A percentile compares a stretch with the other conserved stretches of the same genome.
Evolutionary conservation across 2,797 vertebrate species (phyloP).

Genomic region (Pseudochromis fuscus): DNA sequence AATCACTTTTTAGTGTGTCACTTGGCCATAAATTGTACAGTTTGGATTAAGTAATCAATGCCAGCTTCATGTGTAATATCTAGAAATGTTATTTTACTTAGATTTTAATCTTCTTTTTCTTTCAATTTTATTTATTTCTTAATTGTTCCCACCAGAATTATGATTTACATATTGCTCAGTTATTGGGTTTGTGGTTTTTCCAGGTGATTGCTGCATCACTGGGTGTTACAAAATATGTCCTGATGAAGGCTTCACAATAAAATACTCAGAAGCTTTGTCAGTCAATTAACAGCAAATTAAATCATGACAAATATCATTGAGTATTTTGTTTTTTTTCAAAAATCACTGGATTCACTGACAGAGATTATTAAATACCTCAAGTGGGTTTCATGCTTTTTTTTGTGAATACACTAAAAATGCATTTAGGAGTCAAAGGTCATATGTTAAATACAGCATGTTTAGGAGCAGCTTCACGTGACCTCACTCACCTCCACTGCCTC

Average conservation of each 20-base stretch:
- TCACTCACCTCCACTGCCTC: neutral
- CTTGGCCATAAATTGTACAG: too few relatives aligned
- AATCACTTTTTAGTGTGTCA: too few relatives aligned
- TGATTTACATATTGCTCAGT: neutral
- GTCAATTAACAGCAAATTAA: neutral
- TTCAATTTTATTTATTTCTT: neutral
- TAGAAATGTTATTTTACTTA: too few relatives aligned
- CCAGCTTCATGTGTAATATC: too few relatives aligned
- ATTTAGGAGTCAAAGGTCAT: constrained; percentile 8
- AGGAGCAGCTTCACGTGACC: neutral
- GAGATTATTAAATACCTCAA: neutral
- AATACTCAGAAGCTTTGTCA: neutral
- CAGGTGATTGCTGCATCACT: too few relatives aligned
- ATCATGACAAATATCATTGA: neutral
- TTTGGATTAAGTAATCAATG: too few relatives aligned
- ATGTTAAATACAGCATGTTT: neutral
- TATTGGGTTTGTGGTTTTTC: too few relatives aligned
- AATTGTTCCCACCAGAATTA: neutral
- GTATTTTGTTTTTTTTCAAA: too few relatives aligned
- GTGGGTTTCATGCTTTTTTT: neutral
- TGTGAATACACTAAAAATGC: neutral
- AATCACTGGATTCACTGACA: too few relatives aligned
- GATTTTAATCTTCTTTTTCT: neutral
- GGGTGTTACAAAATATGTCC: too few relatives aligned
- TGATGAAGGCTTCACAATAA: neutral